Base-by-base conservation (phyloP, 1,140 invertebrate genomes). In the Drosophila trapezifrons region DNA sequence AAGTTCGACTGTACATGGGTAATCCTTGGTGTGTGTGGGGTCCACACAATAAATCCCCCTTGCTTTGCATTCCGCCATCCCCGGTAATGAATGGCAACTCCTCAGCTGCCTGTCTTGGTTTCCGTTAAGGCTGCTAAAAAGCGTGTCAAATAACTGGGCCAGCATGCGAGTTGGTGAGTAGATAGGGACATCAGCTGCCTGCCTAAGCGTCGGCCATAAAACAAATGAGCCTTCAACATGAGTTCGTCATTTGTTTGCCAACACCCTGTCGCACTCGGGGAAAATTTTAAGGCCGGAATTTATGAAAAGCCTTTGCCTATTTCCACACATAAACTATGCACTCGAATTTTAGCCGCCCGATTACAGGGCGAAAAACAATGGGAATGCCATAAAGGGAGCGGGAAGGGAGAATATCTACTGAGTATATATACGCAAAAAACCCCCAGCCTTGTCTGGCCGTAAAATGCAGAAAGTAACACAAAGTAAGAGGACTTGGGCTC, bases 221-320 rank as follows among this genome's bases (percentile, higher is more conserved):
- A 86, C 84, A 86, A 86, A 86, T 87, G 83, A 89, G 79, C 76
- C 77, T 74, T 83, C 83, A 73, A 74, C 84, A 86, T 80, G 83
- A 80, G 84, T 83, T 83, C 78, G 76, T 86, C 84, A 86, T 83
- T 83, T 89, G 79, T 62, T 82, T 65, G 67, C 55, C 65, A n/a
- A n/a, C n/a, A 43, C 17, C 46, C 46, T 13, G 27, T 54, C 51
- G 22, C 27, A 18, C 5, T 52, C 3, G 43, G 76, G 45, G 58
- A 51, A 32, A 46, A 60, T 66, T 78, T 82, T 59, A 63, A 82
- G 73, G 76, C 47, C 67, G 62, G 25, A 65, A 57, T 51, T 51
- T 76, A 43, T 59, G 54, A 47, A 62, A 64, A 58, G 43, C 46
- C 62, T 52, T 29, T 29, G 52, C 29, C 51, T 4, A 32, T 32